Evolutionary conservation across 2,888 invertebrate species (phyloP).

Genomic region (Ochropacha duplaris): DNA sequence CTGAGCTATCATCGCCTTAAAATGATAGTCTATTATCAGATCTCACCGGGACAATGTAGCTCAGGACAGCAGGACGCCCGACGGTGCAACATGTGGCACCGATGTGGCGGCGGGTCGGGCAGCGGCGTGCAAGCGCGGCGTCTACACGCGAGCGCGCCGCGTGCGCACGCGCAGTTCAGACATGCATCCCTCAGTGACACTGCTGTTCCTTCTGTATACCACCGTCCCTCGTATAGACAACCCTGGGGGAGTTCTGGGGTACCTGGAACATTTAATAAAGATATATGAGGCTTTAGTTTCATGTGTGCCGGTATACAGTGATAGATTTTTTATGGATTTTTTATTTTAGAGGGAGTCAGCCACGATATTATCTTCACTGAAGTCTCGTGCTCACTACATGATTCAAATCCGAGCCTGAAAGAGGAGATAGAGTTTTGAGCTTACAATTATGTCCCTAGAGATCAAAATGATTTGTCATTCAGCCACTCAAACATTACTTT

Average conservation of each 20-base stretch:
- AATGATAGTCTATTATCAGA: neutral
- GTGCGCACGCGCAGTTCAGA: slow-evolving; percentile 88
- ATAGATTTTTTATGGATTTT: too few relatives aligned
- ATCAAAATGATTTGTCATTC: too few relatives aligned
- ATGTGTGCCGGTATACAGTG: too few relatives aligned
- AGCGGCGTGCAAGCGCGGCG: slow-evolving; percentile 89
- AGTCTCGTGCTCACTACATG: too few relatives aligned
- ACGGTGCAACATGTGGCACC: slow-evolving; percentile 87
- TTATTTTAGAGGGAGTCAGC: too few relatives aligned
- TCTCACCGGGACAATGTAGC: slow-evolving; percentile 87
- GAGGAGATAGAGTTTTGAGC: too few relatives aligned
- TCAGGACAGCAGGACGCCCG: slow-evolving; percentile 90
- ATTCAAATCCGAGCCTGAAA: too few relatives aligned
- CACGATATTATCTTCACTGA: too few relatives aligned
- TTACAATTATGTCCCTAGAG: too few relatives aligned
- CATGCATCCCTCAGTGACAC: slow-evolving; percentile 90
- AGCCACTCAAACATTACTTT: too few relatives aligned
- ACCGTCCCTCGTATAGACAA: slow-evolving; percentile 88
- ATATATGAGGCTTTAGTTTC: too few relatives aligned
- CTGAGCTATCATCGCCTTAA: neutral
- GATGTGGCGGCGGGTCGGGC: slow-evolving; percentile 88
- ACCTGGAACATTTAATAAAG: slow-evolving; percentile 10
- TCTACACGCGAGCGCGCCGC: slow-evolving; percentile 89
- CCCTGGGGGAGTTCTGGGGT: slow-evolving; percentile 58
- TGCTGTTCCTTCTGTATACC: slow-evolving; percentile 85